Evolutionary conservation across 2,113 vertebrate species (phyloP), one percentile per base, ranked within the genome.

Genomic region (Brachypodius melanocephalos): DNA sequence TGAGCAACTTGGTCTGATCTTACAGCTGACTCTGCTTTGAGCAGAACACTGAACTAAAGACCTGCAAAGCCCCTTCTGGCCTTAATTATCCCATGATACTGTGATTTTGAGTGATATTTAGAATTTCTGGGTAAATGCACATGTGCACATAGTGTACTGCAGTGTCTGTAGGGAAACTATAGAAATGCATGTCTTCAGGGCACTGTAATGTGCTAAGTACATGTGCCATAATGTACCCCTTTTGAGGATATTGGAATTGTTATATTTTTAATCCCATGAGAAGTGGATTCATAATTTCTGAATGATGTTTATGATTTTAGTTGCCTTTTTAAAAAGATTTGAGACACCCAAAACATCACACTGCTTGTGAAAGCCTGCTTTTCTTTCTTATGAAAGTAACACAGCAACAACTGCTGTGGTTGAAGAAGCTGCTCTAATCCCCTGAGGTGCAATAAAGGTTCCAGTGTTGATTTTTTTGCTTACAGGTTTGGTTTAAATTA

Each of bases 111-210:
- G 54, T 26, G 51, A 62, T 38, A 20, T 57, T 42, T 72, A 15
- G 36, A 54, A 73, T 51, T 59, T 67, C 21, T 31, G 29, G 43
- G 13, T 12, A 89, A 67, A 67, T 66, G 52, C 51, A 69, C 9
- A 8, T 16, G 17, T n/a, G 19, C 4, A 14, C 8, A 2, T 10
- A 19, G 15, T 4, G 3, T 45, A 32, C 7, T 5, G 2, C 66
- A 48, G 38, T 3, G 9, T n/a, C 21, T 17, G 32, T 18, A 66
- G 45, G 32, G 17, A 45, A 14, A 20, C 17, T 21, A 5, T 14
- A 36, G 36, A 52, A 36, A 71, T 22, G 8, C 26, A 4, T 42
- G 22, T 67, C 48, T 80, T 89, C 1, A 6, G 42, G 85, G 29
- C 38, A 32, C 12, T n/a, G 21, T 24, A 20, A 31, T 77, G 10